phyloP scores from a whole-genome alignment of 2,888 invertebrate species.

The Pristionchus fissidentatus region DNA sequence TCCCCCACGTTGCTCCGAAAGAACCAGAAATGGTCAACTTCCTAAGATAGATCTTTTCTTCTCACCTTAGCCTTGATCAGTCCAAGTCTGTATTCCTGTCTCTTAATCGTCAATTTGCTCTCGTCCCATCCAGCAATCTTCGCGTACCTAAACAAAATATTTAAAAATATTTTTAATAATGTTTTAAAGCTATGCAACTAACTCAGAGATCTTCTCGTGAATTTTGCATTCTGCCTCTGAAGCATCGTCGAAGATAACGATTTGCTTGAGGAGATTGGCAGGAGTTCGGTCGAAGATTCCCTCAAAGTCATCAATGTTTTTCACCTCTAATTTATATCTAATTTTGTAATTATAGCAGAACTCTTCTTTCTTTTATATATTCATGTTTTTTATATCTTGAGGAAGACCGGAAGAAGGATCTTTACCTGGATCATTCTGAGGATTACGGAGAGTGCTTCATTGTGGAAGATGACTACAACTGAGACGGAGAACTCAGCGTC shows the following conservation, averaged over 20 bases:
- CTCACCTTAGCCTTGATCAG: conserved; percentile 77
- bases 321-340: background rate
- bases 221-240: conserved; percentile 61
- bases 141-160: conserved; percentile 67
- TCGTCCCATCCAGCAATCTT: conserved; percentile 55
- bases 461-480: conserved; percentile 98
- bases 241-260: conserved; percentile 75
- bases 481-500: conserved; percentile 60
- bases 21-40: no score
- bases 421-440: conserved; percentile 80
- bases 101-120: conserved; percentile 55
- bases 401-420: background rate
- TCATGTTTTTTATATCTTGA: no score
- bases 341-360: no score
- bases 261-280: conserved; percentile 68
- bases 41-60: no score
- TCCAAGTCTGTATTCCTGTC: conserved; percentile 59
- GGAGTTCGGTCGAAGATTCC: conserved; percentile 67
- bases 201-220: conserved; percentile 54
- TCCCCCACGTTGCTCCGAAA: no score
- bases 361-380: no score
- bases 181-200: background rate
- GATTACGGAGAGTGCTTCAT: conserved; percentile 97
- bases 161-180: background rate
- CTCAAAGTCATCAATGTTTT: conserved; percentile 28